Conservation (phyloP, 2,113 vertebrate genomes). For the Chloropsis cyanopogon region DNA sequence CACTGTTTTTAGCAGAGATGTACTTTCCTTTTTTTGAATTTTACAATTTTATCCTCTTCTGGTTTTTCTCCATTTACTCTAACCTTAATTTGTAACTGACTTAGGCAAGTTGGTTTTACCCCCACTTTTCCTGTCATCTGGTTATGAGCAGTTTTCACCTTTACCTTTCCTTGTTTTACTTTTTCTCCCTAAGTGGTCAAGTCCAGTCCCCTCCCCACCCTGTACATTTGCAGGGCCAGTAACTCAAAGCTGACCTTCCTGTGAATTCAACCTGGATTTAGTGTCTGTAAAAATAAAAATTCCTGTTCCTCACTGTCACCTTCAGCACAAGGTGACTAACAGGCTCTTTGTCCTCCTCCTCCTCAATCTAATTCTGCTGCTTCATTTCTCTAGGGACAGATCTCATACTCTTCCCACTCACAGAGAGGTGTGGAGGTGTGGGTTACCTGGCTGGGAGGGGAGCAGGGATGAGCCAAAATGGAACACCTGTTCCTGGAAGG, state of each 20-base stretch:
- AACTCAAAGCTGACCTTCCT: neutral
- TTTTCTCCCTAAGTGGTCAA: neutral
- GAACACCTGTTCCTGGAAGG: neutral
- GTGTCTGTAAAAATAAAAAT: neutral
- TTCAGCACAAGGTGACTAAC: neutral
- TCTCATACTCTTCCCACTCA: neutral
- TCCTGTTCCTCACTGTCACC: neutral
- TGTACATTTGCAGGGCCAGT: neutral
- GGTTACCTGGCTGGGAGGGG: neutral
- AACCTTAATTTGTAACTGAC: neutral
- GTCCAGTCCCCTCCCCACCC: neutral
- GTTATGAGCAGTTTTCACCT: neutral
- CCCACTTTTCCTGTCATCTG: neutral
- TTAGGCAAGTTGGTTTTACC: neutral
- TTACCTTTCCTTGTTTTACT: neutral
- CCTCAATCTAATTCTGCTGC: neutral
- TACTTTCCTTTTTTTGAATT: neutral
- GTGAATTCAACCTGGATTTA: neutral
- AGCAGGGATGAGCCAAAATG: accelerated
- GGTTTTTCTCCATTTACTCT: neutral
- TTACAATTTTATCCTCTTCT: neutral
- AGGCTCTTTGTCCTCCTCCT: neutral
- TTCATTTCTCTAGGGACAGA: neutral
- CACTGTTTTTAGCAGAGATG: accelerated
- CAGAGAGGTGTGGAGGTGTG: neutral